Evolutionary conservation across 2,113 vertebrate species (phyloP).

Genomic region (Cyprinodon tularosa): DNA sequence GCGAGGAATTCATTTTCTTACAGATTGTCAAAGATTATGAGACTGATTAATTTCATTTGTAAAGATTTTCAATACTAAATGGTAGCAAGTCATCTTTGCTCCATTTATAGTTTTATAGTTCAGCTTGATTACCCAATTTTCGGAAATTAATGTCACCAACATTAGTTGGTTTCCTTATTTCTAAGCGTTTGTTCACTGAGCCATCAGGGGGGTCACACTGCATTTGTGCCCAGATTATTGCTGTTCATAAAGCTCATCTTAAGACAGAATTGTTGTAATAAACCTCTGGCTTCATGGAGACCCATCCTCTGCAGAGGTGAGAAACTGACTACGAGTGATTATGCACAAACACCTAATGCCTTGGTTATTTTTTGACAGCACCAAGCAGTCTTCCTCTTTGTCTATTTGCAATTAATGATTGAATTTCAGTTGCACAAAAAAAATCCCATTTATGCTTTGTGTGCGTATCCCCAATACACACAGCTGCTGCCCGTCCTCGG

Average conservation of each 20-base stretch:
- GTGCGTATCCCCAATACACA: constrained; percentile 75
- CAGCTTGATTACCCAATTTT: constrained; percentile 30
- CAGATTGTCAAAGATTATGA: neutral
- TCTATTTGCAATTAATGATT: constrained; percentile 81
- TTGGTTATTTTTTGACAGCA: constrained; percentile 72
- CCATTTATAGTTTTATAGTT: constrained; percentile 26
- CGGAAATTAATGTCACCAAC: constrained; percentile 34
- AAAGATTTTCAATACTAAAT: neutral
- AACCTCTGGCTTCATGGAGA: constrained; percentile 72
- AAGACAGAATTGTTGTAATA: constrained; percentile 68
- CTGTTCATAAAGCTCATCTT: constrained; percentile 68
- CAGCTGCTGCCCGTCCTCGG: constrained; percentile 70
- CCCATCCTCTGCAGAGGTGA: constrained; percentile 73
- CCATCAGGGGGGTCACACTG: constrained; percentile 70
- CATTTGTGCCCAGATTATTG: constrained; percentile 59
- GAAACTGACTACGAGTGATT: constrained; percentile 78
- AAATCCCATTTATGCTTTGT: constrained; percentile 75
- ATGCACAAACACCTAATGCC: constrained; percentile 75
- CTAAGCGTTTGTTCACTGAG: constrained; percentile 47
- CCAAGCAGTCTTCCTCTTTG: constrained; percentile 77
- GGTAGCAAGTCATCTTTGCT: constrained; percentile 2
- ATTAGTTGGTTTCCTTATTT: constrained; percentile 47
- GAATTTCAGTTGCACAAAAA: constrained; percentile 71
- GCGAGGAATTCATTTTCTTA: neutral
- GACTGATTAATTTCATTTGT: neutral